These are phyloP conservation scores for Capromys pilorides DNA, from an alignment of 2,797 vertebrate species.

Conservation along the genomic window DNA sequence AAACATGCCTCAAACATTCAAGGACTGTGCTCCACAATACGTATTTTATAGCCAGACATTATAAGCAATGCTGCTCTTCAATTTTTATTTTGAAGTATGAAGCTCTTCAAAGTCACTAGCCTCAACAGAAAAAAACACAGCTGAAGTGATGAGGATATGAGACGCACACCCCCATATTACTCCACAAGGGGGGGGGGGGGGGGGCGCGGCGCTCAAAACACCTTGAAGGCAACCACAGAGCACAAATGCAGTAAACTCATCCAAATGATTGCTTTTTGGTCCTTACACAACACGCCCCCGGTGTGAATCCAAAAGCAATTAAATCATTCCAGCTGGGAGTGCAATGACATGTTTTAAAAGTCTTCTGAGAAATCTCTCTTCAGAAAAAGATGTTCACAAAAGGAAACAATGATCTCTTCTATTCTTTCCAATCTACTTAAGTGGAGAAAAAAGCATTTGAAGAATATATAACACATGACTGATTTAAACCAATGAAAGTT, in stretches of 20 bases:
- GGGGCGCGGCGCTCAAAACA: not conserved
- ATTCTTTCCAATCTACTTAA: not conserved
- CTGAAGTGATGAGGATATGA: not conserved
- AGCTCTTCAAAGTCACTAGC: not conserved
- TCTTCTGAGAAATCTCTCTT: conserved; percentile 61
- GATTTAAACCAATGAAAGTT: not conserved
- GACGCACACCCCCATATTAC: accelerated
- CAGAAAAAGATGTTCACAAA: conserved; percentile 17
- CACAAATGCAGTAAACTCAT: not conserved
- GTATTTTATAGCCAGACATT: not conserved
- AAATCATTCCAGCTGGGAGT: conserved; percentile 73
- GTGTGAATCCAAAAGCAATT: conserved; percentile 74
- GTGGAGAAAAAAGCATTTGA: not conserved
- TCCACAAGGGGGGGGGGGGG: not conserved
- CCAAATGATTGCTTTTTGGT: conserved; percentile 58
- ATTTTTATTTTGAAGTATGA: not conserved
- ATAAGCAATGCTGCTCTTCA: not conserved
- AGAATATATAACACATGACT: not conserved
- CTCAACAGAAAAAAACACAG: not conserved
- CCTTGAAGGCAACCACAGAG: not conserved
- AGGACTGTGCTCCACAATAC: not conserved
- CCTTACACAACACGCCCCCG: not conserved
- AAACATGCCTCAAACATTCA: not conserved
- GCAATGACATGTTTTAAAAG: conserved; percentile 67
- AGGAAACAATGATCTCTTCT: not conserved